Conservation (phyloP, 23 tunicate species). For the Corella eumyota region DNA sequence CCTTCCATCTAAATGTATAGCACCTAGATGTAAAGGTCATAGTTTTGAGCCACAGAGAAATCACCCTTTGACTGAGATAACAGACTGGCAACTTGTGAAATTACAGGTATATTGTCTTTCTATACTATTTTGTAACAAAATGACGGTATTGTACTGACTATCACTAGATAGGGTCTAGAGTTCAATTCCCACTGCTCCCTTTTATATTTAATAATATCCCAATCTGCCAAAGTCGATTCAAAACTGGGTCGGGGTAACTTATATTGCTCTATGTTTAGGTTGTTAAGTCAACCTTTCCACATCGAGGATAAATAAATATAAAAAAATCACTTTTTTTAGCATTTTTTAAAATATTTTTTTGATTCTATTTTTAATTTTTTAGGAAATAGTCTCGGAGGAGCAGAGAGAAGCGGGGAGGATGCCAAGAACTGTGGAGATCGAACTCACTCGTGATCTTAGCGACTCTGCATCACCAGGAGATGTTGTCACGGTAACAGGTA, state of each 20-base stretch:
- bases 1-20: slow-evolving; percentile 43
- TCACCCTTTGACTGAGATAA: slow-evolving; percentile 84
- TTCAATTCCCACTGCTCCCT: too few species aligned
- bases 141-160: too few species aligned
- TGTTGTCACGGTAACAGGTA: slow-evolving; percentile 92
- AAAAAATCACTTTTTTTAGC: too few species aligned
- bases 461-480: slow-evolving; percentile 95
- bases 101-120: slow-evolving; percentile 76
- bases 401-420: slow-evolving; percentile 89
- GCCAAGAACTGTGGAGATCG: slow-evolving; percentile 88
- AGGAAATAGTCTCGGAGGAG: slow-evolving; percentile 71
- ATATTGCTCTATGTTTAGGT: too few species aligned
- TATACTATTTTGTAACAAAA: too few species aligned
- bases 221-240: too few species aligned
- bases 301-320: too few species aligned
- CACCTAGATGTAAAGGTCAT: slow-evolving; percentile 32
- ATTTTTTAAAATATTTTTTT: too few species aligned
- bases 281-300: too few species aligned
- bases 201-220: too few species aligned
- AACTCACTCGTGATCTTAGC: slow-evolving; percentile 59
- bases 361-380: too few species aligned
- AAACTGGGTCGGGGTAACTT: too few species aligned
- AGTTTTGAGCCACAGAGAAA: slow-evolving; percentile 50
- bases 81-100: slow-evolving; percentile 72
- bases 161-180: background rate